Evolutionary conservation across 2,113 vertebrate species (phyloP).

Genomic region (Perognathus longimembris): DNA sequence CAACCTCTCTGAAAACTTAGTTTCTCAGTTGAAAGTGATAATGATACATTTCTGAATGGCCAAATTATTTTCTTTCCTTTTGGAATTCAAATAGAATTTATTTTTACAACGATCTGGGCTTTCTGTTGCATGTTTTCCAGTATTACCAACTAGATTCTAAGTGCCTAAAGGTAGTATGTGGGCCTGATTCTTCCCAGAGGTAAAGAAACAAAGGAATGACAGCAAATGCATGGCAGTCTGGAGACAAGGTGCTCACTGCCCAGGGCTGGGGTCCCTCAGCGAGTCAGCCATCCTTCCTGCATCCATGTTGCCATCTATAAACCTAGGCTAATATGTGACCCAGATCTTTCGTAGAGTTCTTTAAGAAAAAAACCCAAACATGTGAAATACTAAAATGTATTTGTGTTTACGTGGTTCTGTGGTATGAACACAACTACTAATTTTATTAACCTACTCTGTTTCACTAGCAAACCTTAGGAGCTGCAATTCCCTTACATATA

Average conservation of each 20-base stretch:
- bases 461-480: neutral
- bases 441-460: neutral
- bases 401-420: neutral
- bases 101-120: neutral
- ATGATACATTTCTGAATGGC: neutral
- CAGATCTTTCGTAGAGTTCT: neutral
- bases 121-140: neutral
- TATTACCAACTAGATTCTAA: neutral
- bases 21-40: neutral
- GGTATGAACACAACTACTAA: neutral
- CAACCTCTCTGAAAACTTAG: neutral
- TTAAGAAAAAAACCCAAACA: constrained; percentile 13
- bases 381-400: neutral
- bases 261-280: no score
- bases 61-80: constrained; percentile 21
- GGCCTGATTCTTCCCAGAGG: neutral
- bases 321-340: neutral
- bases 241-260: neutral
- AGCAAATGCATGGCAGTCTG: neutral
- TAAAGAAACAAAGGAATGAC: neutral
- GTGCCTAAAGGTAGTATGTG: neutral
- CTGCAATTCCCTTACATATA: neutral
- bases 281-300: neutral
- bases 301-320: neutral
- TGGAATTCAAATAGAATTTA: constrained; percentile 1